Evolutionary conservation across 2,888 invertebrate genomes (phyloP), one percentile per base, ranked within the genome.

Genomic region (Chirona hameri): DNA sequence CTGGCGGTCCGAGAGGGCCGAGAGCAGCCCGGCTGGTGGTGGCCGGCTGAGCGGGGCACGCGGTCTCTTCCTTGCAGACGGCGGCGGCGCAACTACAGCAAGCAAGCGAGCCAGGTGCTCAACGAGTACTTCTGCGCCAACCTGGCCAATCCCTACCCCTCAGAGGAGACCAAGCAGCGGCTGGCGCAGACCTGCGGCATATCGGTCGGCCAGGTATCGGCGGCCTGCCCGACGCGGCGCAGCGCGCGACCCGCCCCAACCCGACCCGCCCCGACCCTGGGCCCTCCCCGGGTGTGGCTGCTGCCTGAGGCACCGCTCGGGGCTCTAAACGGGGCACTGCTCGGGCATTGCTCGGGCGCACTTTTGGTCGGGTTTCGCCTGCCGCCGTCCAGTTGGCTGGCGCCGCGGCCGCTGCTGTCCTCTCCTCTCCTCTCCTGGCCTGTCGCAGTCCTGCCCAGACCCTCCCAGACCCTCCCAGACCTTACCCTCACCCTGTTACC

Each of bases 61-160:
- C 12, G 72, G 31, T 72, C 76, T 39, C 24, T 46, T 10, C 83
- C 83, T 85, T 84, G 82, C 85, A 85, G 85, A 83, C 85, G 85
- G 84, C 84, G 84, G 84, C 84, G 85, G 83, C 85, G 85, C 80
- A 85, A 85, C 84, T 85, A 84, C 84, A 84, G 84, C 92, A 99
- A 99, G 91, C 98, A 99, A 89, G 99, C 99, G 83, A 99, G 99
- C 46, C 99, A 99, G 91, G 97, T 99, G 87, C 92, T 99, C 86
- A 99, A 99, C 90, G 99, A 99, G 90, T 99, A 99, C 90, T 99
- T 99, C 91, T 99, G 99, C 91, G 98, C 98, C 87, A 99, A 99
- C 90, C 92, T 99, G 87, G 97, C 97, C 88, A 99, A 99, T 91
- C 99, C 99, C 55, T 99, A 99, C 91, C 99, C 99, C 85, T 97